Conservation (phyloP, 1,140 invertebrate genomes). For the Portunus trituberculatus region DNA sequence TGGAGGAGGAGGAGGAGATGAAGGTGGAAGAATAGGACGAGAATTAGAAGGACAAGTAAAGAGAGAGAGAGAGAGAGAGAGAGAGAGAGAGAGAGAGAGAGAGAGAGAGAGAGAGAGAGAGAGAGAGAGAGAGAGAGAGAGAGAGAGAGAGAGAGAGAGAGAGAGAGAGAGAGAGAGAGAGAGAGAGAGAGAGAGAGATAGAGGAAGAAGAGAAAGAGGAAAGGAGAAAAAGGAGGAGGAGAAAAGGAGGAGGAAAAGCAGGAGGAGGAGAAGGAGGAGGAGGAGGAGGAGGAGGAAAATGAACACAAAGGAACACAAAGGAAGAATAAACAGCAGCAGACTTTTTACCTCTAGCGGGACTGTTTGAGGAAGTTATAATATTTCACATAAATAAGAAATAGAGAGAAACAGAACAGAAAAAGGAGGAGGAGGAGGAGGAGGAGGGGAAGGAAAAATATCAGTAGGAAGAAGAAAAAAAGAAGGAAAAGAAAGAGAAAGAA, state of each 20-base stretch:
- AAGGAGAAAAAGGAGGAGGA: background rate
- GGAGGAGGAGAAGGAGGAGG: background rate
- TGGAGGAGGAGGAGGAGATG: background rate
- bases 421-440: too few relatives aligned
- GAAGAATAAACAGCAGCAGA: too few relatives aligned
- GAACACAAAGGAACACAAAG: too few relatives aligned
- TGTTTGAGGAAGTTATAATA: too few relatives aligned
- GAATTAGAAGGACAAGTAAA: background rate
- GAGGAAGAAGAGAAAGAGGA: background rate
- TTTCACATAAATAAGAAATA: too few relatives aligned
- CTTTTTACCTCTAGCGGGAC: too few relatives aligned
- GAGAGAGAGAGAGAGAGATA: background rate
- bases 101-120: background rate
- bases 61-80: background rate
- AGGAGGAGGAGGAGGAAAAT: background rate
- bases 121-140: background rate
- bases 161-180: background rate
- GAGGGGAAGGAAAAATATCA: too few relatives aligned
- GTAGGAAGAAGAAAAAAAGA: too few relatives aligned
- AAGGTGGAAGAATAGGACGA: background rate
- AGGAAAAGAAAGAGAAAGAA: too few relatives aligned
- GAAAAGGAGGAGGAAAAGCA: background rate
- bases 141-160: background rate
- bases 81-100: background rate
- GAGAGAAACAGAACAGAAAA: too few relatives aligned